Percentiles rank a stretch among this genome's conserved stretches.
Evolutionary conservation across 1,140 invertebrate species (phyloP).

Genomic region (Chironomus tepperi): DNA sequence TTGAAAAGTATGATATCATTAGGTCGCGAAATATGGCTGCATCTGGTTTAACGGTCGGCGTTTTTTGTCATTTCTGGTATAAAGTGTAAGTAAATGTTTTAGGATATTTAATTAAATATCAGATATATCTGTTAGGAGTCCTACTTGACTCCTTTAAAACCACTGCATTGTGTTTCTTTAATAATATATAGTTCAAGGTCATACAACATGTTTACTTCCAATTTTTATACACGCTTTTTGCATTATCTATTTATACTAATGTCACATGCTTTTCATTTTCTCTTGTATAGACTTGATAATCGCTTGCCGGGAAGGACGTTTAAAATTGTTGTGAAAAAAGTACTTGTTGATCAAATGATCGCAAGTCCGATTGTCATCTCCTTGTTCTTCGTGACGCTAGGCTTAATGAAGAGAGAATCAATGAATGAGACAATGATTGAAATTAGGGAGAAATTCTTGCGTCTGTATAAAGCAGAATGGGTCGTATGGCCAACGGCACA

Average conservation of each 20-base stretch:
- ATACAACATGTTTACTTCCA: too few relatives aligned
- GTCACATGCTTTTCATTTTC: too few relatives aligned
- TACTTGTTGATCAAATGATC: slow-evolving; percentile 77
- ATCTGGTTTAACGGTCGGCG: slow-evolving; percentile 67
- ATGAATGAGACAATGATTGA: slow-evolving; percentile 57
- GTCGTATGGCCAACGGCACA: slow-evolving; percentile 76
- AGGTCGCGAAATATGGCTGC: slow-evolving; percentile 71
- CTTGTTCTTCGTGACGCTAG: slow-evolving; percentile 71
- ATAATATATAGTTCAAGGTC: too few relatives aligned
- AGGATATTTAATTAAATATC: too few relatives aligned
- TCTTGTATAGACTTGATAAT: slow-evolving; percentile 47
- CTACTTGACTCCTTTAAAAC: too few relatives aligned
- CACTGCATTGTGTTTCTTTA: too few relatives aligned
- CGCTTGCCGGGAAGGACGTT: slow-evolving; percentile 59
- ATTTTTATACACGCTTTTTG: too few relatives aligned
- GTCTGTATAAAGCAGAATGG: slow-evolving; percentile 76
- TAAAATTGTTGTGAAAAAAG: slow-evolving; percentile 68
- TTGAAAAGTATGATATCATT: slow-evolving; percentile 51
- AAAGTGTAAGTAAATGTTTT: slow-evolving; percentile 55
- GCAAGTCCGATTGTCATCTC: slow-evolving; percentile 78
- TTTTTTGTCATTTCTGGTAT: slow-evolving; percentile 84
- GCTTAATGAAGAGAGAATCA: slow-evolving; percentile 57
- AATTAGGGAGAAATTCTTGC: slow-evolving; percentile 66
- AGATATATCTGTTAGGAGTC: too few relatives aligned
- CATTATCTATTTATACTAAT: too few relatives aligned